A percentile compares a stretch with the other conserved stretches of the same genome.
Evolutionary conservation across 2,113 vertebrate genomes (phyloP).

Genomic region (Mohoua ochrocephala): DNA sequence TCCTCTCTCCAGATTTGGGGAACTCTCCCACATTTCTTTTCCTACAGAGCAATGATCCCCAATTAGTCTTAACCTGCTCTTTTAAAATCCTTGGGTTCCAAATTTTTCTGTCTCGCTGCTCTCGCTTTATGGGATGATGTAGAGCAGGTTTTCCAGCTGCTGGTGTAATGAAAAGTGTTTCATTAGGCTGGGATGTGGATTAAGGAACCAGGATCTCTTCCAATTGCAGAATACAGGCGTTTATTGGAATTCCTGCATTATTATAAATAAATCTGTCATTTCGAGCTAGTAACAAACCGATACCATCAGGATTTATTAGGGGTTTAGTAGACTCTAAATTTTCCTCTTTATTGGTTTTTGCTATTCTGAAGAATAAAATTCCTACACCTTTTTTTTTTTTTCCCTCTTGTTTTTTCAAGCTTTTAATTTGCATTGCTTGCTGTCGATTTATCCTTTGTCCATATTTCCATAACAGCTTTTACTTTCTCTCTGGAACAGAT

Average conservation of each 20-base stretch:
- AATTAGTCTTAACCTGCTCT: not conserved
- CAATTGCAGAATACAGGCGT: not conserved
- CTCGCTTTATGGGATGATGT: not conserved
- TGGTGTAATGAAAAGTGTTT: conserved; percentile 34
- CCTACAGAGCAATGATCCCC: not conserved
- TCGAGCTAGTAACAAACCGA: not conserved
- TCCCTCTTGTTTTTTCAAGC: not conserved
- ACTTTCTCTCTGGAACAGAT: not conserved
- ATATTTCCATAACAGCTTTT: not conserved
- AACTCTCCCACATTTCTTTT: not conserved
- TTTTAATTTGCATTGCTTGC: not conserved
- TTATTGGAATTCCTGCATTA: conserved; percentile 28
- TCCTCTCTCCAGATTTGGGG: not conserved
- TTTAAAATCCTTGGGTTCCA: not conserved
- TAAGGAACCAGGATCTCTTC: conserved; percentile 5
- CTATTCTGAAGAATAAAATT: not conserved
- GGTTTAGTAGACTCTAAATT: not conserved
- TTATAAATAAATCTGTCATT: conserved; percentile 42
- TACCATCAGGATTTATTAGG: not conserved
- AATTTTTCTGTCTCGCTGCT: not conserved
- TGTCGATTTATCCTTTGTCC: not conserved
- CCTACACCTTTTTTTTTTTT: not conserved
- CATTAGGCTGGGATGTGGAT: conserved; percentile 29
- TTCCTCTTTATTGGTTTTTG: not conserved
- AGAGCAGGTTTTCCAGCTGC: not conserved